Evolutionary conservation across 2,888 invertebrate species (phyloP), one percentile per base, ranked within the genome.

Genomic region (Rhagium mordax): DNA sequence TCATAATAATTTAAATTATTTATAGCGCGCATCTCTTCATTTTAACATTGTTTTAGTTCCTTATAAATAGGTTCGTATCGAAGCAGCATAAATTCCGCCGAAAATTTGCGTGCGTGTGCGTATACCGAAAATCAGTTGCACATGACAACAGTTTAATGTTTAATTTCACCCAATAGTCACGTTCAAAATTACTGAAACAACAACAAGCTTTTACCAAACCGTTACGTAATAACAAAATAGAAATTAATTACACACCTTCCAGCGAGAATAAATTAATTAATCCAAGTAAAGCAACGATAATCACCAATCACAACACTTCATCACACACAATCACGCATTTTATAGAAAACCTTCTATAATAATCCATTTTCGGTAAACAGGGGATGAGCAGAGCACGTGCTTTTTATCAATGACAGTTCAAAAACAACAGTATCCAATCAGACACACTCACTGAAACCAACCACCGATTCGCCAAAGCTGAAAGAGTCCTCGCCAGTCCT

Each of bases 301-400:
- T 49, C 64, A 68, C 65, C 64, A 64, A 41, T 82, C 79, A 83
- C 81, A 82, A 60, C 79, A 82, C 81, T 74, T 81, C 79, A 76
- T 81, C 84, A 83, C 84, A 82, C 75, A 84, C 80, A 74, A 84
- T 81, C 75, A 86, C 86, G 82, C 85, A 86, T 84, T 82, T 85
- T 74, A 85, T 80, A 18, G 81, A 78, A 76, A 86, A 86, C 75
- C 79, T 83, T 71, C 85, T 79, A 72, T 81, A 82, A 73, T 84
- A 82, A 83, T 86, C 86, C 86, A 86, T 86, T 48, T 65, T 70
- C 78, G 71, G 67, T 68, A 60, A 41, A 41, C 41, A 41, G 55
- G 64, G 66, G 65, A n/a, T 16, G 16, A 20, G 47, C 47, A 27
- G 64, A 64, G 61, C 71, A 64, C 65, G 71, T 65, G 71, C 24